Percentiles rank a stretch among this genome's conserved stretches.
Conservation (phyloP, 2,797 vertebrate genomes). For the Podargus strigoides region DNA sequence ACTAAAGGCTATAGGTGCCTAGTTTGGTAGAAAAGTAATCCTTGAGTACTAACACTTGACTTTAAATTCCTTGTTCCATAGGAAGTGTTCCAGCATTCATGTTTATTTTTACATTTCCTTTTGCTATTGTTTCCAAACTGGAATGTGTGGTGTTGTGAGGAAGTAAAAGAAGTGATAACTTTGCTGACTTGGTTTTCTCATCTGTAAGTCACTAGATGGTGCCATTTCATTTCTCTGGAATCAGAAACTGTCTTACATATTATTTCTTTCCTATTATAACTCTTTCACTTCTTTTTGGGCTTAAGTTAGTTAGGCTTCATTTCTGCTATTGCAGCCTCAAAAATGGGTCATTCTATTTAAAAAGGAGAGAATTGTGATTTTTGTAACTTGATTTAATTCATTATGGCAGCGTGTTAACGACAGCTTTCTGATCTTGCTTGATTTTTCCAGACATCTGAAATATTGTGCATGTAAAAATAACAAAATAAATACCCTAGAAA, state of each 20-base stretch:
- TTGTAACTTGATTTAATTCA: neutral
- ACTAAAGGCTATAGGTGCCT: neutral
- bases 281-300: neutral
- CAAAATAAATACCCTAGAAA: neutral
- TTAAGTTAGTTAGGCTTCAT: neutral
- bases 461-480: neutral
- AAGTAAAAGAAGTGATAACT: neutral
- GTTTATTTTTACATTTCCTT: slow-evolving; percentile 24
- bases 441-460: neutral
- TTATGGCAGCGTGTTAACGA: neutral
- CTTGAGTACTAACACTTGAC: neutral
- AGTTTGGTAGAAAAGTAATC: neutral
- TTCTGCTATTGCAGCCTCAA: neutral
- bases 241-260: rapidly evolving
- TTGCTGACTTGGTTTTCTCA: neutral
- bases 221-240: neutral
- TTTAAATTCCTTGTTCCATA: neutral
- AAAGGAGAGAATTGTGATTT: neutral
- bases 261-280: no score
- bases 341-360: neutral
- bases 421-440: neutral
- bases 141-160: neutral
- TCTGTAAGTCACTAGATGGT: slow-evolving; percentile 31
- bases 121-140: neutral
- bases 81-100: neutral